Evolutionary conservation across 2,888 invertebrate genomes (phyloP).

Genomic region (Saturnia japonica): DNA sequence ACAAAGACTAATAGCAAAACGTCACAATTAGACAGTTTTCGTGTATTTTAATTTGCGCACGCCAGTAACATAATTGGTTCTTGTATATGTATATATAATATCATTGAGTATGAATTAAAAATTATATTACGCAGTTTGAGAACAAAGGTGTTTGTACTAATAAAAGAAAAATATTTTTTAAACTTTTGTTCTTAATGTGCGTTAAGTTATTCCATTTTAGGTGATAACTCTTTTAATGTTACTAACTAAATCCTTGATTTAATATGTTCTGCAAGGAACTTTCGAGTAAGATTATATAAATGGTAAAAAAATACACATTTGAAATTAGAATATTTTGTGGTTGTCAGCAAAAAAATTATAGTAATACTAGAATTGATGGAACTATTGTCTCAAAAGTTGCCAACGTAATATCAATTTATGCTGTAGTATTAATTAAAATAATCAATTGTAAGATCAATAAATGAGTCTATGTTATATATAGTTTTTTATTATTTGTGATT

Average conservation of each 20-base stretch:
- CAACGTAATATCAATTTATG: background rate
- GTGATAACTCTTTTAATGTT: background rate
- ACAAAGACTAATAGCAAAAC: no score
- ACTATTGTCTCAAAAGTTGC: background rate
- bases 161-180: background rate
- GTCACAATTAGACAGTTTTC: no score
- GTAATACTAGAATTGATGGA: background rate
- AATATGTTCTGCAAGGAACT: background rate
- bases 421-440: conserved; percentile 1
- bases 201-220: background rate
- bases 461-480: conserved; percentile 3
- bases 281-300: background rate
- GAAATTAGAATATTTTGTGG: background rate
- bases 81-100: no score
- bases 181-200: background rate
- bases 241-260: background rate
- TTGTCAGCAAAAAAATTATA: background rate
- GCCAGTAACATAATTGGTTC: no score
- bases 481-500: background rate
- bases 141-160: background rate
- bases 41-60: no score
- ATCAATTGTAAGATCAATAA: conserved; percentile 18
- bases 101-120: conserved; percentile 30
- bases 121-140: conserved; percentile 14
- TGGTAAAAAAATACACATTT: background rate